A percentile compares a stretch with the other conserved stretches of the same genome.
phyloP scores from a whole-genome alignment of 2,113 vertebrate species.

The Albula goreensis region DNA sequence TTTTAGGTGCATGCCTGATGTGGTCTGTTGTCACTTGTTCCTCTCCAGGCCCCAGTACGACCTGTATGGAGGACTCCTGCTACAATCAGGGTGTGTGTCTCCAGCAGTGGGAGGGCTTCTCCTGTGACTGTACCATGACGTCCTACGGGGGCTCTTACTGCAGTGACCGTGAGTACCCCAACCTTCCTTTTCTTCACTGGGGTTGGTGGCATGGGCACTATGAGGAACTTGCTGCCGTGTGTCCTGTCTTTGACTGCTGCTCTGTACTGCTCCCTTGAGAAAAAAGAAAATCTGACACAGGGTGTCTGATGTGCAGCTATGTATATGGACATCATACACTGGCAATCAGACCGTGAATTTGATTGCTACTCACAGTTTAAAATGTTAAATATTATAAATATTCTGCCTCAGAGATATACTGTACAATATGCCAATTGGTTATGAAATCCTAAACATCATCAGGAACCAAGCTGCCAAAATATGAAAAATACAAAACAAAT shows the following conservation, averaged over 20 bases:
- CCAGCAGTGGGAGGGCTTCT: conserved; percentile 93
- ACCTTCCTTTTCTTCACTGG: background rate
- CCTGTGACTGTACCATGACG: conserved; percentile 91
- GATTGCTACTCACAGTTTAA: background rate
- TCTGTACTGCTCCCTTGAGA: background rate
- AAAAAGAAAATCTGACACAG: background rate
- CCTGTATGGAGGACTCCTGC: conserved; percentile 91
- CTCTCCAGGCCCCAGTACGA: conserved; percentile 83
- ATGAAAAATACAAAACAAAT: no score
- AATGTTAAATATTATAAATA: background rate
- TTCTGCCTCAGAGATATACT: background rate
- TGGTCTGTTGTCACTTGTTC: background rate
- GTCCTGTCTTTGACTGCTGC: background rate
- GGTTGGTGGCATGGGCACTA: background rate
- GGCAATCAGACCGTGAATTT: background rate
- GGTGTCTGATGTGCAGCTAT: background rate
- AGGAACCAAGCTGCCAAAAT: no score
- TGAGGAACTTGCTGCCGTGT: background rate
- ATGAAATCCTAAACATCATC: no score
- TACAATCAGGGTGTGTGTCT: conserved; percentile 92
- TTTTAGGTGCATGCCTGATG: background rate
- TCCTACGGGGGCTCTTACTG: conserved; percentile 75
- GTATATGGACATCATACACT: no score
- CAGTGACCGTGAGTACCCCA: conserved; percentile 70
- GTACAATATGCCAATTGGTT: background rate